Evolutionary conservation across 2,113 vertebrate species (phyloP), one percentile per base, ranked within the genome.

Genomic region (Sorex fumeus): DNA sequence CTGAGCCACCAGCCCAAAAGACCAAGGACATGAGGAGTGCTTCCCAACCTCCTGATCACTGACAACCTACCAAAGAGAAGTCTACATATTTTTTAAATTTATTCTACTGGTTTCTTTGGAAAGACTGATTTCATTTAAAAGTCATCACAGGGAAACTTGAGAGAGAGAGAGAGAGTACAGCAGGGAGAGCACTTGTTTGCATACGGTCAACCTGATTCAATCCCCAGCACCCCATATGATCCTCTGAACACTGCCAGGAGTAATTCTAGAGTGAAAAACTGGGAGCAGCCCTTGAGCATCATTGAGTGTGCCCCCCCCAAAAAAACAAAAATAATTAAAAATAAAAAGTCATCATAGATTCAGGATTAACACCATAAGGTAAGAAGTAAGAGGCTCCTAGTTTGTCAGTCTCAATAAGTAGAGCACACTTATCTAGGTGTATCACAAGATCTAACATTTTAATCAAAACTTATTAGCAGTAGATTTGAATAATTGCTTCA

Each of bases 31-130:
- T 60, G 15, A 23, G 21, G 18, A 60, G 57, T 23, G 18, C 57
- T 23, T 19, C 57, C 18, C 57, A 23, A 16, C 57, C 5, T 60
- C 57, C 57, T 60, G 57, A 60, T 1, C 57, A 60, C 57, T 60
- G 18, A 19, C 3, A 5, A 15, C 82, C 53, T 34, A 79, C 6
- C 47, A 50, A 40, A 40, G 40, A 40, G 40, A 40, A 40, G 40
- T 40, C 40, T 40, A 40, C 40, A 40, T 40, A 40, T 40, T 40
- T 34, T 57, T 53, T 53, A 88, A 43, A 64, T 34, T 82, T 36
- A 85, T 50, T 23, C 15, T 79, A 85, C 18, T 19, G 16, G 28
- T 93, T 76, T 88, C 32, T 89, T 95, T 1, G 3, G 27, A 96
- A 19, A 77, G 23, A 74, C 18, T 34, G 9, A 16, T 91, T 79